Evolutionary conservation across 1,140 invertebrate genomes (phyloP).

Genomic region (Meloidogyne chitwoodi): DNA sequence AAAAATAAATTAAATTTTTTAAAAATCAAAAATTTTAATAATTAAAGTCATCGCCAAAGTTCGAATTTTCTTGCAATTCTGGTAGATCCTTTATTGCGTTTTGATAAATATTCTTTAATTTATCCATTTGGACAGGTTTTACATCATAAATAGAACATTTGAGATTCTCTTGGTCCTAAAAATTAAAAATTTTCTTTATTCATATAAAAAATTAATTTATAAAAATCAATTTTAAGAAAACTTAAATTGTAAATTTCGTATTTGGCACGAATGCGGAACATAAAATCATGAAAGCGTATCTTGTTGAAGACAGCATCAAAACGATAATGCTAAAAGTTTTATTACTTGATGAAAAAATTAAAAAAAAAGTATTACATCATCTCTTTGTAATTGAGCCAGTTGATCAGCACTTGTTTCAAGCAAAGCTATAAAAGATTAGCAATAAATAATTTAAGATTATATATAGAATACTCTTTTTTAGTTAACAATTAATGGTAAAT

Average conservation of each 20-base stretch:
- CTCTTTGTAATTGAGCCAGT: constrained; percentile 62
- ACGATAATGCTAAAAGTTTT: not conserved
- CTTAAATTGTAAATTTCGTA: constrained; percentile 38
- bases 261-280: constrained; percentile 23
- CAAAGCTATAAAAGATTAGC: constrained; percentile 67
- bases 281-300: constrained; percentile 23
- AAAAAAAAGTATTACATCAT: constrained; percentile 63
- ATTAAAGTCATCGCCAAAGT: not conserved
- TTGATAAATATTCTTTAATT: not conserved
- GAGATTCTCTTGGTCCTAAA: not conserved
- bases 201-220: not conserved
- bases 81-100: not conserved
- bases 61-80: not conserved
- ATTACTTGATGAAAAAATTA: not conserved
- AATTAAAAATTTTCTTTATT: not conserved
- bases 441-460: no score
- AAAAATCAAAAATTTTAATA: not conserved
- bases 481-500: no score
- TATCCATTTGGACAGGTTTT: not conserved
- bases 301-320: constrained; percentile 16
- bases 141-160: not conserved
- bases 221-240: constrained; percentile 1
- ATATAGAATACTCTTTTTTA: no score
- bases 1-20: not conserved
- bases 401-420: constrained; percentile 74